Percentiles rank a stretch among this genome's conserved stretches.
Evolutionary conservation across 2,888 invertebrate genomes (phyloP).

Genomic region (Drosophila lutescens): DNA sequence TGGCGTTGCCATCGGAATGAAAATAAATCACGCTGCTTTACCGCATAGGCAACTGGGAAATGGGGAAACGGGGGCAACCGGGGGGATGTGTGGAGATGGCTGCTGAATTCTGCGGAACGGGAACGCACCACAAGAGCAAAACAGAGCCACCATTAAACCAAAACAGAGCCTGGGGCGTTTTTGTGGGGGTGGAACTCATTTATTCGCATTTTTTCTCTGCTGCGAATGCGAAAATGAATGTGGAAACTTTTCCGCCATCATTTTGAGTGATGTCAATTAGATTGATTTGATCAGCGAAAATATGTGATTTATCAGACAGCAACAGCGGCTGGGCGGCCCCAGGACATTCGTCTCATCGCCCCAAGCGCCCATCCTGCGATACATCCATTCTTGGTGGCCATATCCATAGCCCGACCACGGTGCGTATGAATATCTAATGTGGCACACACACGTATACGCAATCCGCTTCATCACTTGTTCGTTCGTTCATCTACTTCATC

Average conservation of each 20-base stretch:
- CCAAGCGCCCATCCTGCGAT: background rate
- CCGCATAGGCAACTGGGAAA: slow-evolving; percentile 47
- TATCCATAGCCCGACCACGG: slow-evolving; percentile 33
- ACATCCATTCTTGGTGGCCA: slow-evolving; percentile 4
- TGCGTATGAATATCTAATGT: slow-evolving; percentile 80
- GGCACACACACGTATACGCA: slow-evolving; percentile 42
- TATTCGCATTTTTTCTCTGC: slow-evolving; percentile 69
- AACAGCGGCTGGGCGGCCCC: slow-evolving; percentile 71
- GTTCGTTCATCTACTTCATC: slow-evolving; percentile 67
- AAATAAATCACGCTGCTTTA: slow-evolving; percentile 79
- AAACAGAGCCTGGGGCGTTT: slow-evolving; percentile 42
- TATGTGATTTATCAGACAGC: slow-evolving; percentile 83
- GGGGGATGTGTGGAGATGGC: background rate
- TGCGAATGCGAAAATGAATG: slow-evolving; percentile 64
- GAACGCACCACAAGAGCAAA: slow-evolving; percentile 46
- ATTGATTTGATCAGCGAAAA: slow-evolving; percentile 84
- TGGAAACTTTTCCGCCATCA: slow-evolving; percentile 81
- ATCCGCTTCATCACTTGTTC: slow-evolving; percentile 54
- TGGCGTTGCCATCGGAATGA: slow-evolving; percentile 70
- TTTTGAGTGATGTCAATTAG: slow-evolving; percentile 85
- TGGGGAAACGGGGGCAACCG: background rate
- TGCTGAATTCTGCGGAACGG: slow-evolving; percentile 6
- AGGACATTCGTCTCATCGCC: slow-evolving; percentile 39
- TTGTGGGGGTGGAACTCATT: slow-evolving; percentile 66
- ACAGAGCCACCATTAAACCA: slow-evolving; percentile 77